Evolutionary conservation across 2,113 vertebrate species (phyloP).

Genomic region (Limanda limanda): DNA sequence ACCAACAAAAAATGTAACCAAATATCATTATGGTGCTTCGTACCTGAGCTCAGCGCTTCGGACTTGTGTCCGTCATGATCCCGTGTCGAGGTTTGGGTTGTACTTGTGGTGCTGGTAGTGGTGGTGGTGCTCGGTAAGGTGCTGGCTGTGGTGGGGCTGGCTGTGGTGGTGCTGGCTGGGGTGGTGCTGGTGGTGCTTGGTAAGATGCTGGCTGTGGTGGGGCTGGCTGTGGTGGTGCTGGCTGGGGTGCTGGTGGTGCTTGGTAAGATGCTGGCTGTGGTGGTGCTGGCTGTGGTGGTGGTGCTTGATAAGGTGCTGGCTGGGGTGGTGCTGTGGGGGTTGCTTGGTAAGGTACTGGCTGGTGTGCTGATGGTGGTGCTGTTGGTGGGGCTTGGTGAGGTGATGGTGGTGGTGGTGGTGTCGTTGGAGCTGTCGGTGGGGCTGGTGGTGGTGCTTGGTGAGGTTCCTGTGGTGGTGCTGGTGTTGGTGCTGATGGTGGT

Average conservation of each 20-base stretch:
- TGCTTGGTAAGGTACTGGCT: not conserved
- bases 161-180: not conserved
- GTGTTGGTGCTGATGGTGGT: fast-evolving
- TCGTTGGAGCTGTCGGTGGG: too few species aligned
- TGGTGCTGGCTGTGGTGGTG: not conserved
- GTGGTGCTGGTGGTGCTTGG: fast-evolving
- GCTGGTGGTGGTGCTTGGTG: not conserved
- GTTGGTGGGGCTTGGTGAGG: not conserved
- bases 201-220: fast-evolving
- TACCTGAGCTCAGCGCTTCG: conserved; percentile 71
- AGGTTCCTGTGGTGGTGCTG: not conserved
- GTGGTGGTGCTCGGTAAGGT: fast-evolving
- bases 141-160: too few species aligned
- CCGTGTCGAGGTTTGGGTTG: not conserved
- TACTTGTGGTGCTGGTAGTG: not conserved
- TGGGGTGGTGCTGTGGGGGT: too few species aligned
- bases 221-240: not conserved
- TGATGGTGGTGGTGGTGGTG: not conserved
- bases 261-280: fast-evolving
- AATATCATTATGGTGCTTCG: not conserved
- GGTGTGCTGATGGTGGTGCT: not conserved
- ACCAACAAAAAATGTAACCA: not conserved
- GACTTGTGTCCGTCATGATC: not conserved
- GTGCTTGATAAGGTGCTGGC: fast-evolving
- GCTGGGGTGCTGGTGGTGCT: not conserved